These are phyloP conservation scores for Limanda limanda DNA, from an alignment of 2,113 vertebrate species.

Conservation along the genomic window DNA sequence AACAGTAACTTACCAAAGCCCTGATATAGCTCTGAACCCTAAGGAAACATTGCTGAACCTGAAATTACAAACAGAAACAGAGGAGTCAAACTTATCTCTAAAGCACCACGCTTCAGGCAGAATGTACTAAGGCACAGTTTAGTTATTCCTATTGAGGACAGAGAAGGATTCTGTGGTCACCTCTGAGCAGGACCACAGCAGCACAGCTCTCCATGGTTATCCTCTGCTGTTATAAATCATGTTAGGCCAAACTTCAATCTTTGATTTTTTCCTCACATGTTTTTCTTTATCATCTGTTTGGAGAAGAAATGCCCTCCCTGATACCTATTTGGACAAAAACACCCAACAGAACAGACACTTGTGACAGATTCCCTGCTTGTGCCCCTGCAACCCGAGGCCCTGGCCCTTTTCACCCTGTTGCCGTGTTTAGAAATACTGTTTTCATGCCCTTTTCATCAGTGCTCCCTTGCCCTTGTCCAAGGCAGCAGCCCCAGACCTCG, in stretches of 20 bases:
- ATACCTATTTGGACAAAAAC: constrained; percentile 19
- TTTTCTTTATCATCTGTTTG: constrained; percentile 19
- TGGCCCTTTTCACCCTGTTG: not conserved
- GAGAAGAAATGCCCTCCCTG: constrained; percentile 7
- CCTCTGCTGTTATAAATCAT: not conserved
- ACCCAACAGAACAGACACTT: constrained; percentile 6
- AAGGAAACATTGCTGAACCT: not conserved
- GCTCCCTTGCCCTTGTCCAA: constrained; percentile 36
- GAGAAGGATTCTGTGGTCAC: too few species aligned
- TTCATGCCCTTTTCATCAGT: constrained; percentile 11
- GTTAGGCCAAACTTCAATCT: not conserved
- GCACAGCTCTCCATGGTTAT: not conserved
- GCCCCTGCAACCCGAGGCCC: constrained; percentile 18
- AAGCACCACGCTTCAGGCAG: too few species aligned
- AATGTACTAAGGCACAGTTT: too few species aligned
- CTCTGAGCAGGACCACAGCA: not conserved
- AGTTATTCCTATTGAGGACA: too few species aligned
- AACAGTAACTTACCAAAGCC: not conserved
- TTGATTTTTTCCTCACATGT: not conserved
- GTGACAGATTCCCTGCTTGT: constrained; percentile 26
- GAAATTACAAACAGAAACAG: too few species aligned
- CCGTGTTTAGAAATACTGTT: constrained; percentile 7
- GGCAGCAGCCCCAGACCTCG: not conserved
- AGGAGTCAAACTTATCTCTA: too few species aligned
- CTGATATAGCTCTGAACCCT: too few species aligned